Percentiles rank a stretch among this genome's conserved stretches.
phyloP scores from a whole-genome alignment of 2,888 invertebrate species.

The Diarsia brunnea region DNA sequence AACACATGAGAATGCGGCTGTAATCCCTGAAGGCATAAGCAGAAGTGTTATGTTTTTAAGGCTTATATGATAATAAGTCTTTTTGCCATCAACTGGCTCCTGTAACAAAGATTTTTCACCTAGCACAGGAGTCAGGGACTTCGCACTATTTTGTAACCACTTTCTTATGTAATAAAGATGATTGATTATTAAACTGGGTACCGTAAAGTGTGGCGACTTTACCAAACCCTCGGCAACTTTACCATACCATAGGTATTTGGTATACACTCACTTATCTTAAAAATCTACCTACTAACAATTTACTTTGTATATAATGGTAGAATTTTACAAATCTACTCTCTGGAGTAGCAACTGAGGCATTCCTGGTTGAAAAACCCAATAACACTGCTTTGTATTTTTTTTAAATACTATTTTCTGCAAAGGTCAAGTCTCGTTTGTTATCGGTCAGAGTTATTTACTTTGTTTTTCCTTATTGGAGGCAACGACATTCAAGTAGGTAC shows the following conservation, averaged over 20 bases:
- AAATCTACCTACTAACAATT: too few species aligned
- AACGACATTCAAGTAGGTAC: slow-evolving; percentile 11
- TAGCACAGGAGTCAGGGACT: too few species aligned
- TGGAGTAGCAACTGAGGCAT: neutral
- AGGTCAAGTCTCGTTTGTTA: slow-evolving; percentile 42
- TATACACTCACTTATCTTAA: too few species aligned
- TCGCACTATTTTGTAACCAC: too few species aligned
- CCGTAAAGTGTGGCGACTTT: too few species aligned
- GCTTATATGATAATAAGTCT: neutral
- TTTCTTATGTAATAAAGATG: too few species aligned
- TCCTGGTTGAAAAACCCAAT: neutral
- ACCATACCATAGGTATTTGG: too few species aligned
- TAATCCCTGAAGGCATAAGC: neutral
- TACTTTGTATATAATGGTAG: too few species aligned
- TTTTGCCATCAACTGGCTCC: neutral
- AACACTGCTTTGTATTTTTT: neutral
- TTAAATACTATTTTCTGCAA: neutral
- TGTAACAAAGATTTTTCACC: too few species aligned
- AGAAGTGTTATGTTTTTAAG: neutral
- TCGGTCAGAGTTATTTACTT: slow-evolving; percentile 38
- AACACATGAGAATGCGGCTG: neutral
- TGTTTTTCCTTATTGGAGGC: slow-evolving; percentile 31
- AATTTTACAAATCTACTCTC: neutral
- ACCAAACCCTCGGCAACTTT: too few species aligned
- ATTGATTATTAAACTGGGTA: too few species aligned